Base-by-base conservation (phyloP, 2,113 vertebrate genomes). In the Etheostoma spectabile region DNA sequence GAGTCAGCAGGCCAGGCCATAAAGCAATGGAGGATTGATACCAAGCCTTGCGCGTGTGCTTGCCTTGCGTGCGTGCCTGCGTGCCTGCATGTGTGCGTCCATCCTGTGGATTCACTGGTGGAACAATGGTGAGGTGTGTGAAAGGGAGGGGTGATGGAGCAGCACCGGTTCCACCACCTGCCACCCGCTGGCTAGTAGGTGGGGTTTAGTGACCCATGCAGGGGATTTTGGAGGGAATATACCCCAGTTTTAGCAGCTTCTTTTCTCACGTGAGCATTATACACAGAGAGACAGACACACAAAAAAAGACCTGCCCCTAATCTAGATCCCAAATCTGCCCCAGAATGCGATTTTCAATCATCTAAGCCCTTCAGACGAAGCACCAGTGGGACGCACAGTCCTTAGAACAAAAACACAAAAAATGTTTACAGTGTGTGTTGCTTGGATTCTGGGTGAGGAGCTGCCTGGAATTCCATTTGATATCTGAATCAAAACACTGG, bases 301-400 rank as follows among this genome's bases (percentile, higher is more conserved):
- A 65, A 53, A 64, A 76, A 12, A 71, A 71, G 80, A 82, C 60
- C 76, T 77, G 66, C 56, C 81, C 83, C 80, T 90, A 93, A 93
- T 92, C 93, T 91, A 45, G 33, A 86, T 67, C 64, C 80, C 62
- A 89, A 89, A 92, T 94, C 89, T 90, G 82, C 22, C 59, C 60
- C 51, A 86, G 72, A 87, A 77, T 83, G 80, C 88, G 90, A 86
- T 91, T 91, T 85, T 60, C 69, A 74, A 73, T 86, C 93, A 93
- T 94, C 90, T 84, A 59, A 79, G 48, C 48, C 74, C 83, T 71
- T 83, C 86, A 90, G 85, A 89, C 88, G 85, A 90, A 94, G 90
- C 91, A 89, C 27, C 72, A 73, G 24, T 14, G 65, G 67, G 76
- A 65, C 64, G 80, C 45, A 1, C 55, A 27, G 59, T 49, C 61